Evolutionary conservation across 1,140 invertebrate species (phyloP), one percentile per base, ranked within the genome.

Genomic region (Halotydeus destructor): DNA sequence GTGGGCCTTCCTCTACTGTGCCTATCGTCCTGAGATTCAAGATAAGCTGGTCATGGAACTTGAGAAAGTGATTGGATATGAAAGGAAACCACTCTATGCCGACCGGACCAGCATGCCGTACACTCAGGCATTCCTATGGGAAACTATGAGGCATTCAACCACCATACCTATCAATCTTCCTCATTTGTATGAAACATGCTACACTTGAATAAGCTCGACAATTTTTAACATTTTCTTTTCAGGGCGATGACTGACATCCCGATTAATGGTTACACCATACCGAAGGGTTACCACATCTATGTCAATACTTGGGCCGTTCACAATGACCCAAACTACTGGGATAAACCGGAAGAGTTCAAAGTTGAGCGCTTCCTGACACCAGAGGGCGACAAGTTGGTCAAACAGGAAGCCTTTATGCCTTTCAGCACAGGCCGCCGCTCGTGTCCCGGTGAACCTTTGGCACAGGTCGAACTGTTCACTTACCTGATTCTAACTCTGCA

Each of bases 401-500:
- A 52, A 35, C 32, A 41, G 12, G 44, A 53, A n/a, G 18, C 41
- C 25, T 46, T 52, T 8, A 52, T 59, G 23, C 57, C 58, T 19
- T 59, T 58, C 21, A 25, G 22, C n/a, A n/a, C n/a, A n/a, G n/a
- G 73, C 9, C 80, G 76, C 51, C 75, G 76, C 54, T 69, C 76
- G 30, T 91, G 84, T 52, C 74, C 85, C 54, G 84, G 84, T 9
- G 80, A 86, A 60, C 62, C 71, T 16, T 55, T 88, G 37, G 81
- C 80, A 1, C 74, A 72, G 50, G 74, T 77, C 44, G 85, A 85
- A 51, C 65, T 89, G 12, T 88, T 88, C 50, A 54, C 86, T 16
- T 80, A 85, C 52, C 74, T 72, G 3, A 69, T 78, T 3, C 67
- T 71, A 0, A 57, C 88, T 21, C 57, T 89, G 37, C 83, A 88